Percentiles rank a stretch among this genome's conserved stretches.
Evolutionary conservation across 2,888 invertebrate species (phyloP).

Genomic region (Rhopalosiphum nymphaeae): DNA sequence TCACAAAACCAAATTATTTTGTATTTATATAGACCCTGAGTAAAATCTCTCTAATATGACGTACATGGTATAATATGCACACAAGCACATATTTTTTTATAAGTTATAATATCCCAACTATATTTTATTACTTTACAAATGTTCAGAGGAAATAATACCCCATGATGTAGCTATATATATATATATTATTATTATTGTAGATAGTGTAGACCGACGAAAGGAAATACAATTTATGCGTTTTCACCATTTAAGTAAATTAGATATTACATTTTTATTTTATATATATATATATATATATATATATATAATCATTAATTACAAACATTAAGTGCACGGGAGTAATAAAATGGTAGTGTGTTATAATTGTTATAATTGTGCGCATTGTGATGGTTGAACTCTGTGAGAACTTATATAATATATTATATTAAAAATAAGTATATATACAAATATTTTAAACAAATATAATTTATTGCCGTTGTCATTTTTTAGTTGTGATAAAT

Average conservation of each 20-base stretch:
- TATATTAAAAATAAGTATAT: neutral
- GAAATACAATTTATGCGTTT: neutral
- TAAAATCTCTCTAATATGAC: neutral
- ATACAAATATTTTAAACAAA: neutral
- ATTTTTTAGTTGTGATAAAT: neutral
- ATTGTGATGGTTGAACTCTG: neutral
- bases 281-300: neutral
- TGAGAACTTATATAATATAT: neutral
- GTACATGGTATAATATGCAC: too few species aligned
- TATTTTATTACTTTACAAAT: neutral
- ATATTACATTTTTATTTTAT: neutral
- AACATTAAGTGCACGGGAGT: neutral
- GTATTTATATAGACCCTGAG: neutral
- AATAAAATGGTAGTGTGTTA: constrained; percentile 16
- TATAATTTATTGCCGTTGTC: neutral
- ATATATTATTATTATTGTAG: neutral
- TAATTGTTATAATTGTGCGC: neutral
- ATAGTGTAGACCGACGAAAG: neutral
- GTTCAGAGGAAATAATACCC: neutral
- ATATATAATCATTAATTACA: neutral
- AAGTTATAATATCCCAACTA: neutral
- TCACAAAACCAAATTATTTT: neutral
- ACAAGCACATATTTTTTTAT: neutral
- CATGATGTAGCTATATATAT: neutral
- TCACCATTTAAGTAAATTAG: neutral